A percentile compares a stretch with the other conserved stretches of the same genome.
Conservation (phyloP, 2,113 vertebrate genomes). For the Gasterosteus aculeatus region DNA sequence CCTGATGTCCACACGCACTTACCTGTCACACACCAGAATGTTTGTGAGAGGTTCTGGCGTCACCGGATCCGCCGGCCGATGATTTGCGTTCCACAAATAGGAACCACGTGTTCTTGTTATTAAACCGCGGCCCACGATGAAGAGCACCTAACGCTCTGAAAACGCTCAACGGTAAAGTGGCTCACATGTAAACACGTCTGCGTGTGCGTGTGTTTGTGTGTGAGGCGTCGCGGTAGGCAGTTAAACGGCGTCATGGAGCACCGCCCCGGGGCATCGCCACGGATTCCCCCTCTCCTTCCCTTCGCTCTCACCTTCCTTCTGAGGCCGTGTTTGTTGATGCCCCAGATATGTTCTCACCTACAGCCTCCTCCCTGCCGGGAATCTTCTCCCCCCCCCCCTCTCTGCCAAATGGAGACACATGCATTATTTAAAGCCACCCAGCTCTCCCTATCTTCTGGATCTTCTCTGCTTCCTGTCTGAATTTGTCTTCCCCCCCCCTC, state of each 20-base stretch:
- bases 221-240: constrained; percentile 21
- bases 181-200: constrained; percentile 54
- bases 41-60: too few species aligned
- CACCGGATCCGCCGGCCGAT: too few species aligned
- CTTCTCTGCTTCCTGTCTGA: constrained; percentile 28
- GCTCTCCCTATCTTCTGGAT: constrained; percentile 17
- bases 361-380: constrained; percentile 30
- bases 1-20: constrained; percentile 20
- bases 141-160: constrained; percentile 61
- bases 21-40: constrained; percentile 50
- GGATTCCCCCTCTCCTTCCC: constrained; percentile 7
- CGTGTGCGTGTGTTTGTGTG: constrained; percentile 17
- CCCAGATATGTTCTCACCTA: constrained; percentile 36
- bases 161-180: constrained; percentile 35
- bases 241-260: constrained; percentile 53
- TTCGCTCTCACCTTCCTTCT: neutral
- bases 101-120: neutral
- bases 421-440: constrained; percentile 58
- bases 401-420: constrained; percentile 60
- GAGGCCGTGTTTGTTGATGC: constrained; percentile 20
- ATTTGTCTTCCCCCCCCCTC: neutral
- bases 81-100: too few species aligned
- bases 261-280: constrained; percentile 21
- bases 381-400: neutral
- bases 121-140: neutral